These are phyloP conservation scores for Mirza zaza DNA, from an alignment of 2,113 vertebrate genomes.

Conservation along the genomic window DNA sequence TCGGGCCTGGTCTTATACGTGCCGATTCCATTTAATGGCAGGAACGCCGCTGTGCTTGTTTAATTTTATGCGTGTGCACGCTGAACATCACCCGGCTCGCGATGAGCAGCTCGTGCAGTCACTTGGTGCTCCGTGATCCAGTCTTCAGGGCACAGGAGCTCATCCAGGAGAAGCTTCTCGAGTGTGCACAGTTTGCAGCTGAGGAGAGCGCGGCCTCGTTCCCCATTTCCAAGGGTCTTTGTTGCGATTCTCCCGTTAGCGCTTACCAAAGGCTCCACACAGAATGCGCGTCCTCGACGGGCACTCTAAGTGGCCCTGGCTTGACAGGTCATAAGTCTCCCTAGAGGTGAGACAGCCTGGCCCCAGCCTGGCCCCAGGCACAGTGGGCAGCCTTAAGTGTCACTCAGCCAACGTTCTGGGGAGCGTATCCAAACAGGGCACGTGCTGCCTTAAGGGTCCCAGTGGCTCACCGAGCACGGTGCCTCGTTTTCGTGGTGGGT, in stretches of 20 bases:
- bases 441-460: not conserved
- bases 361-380: not conserved
- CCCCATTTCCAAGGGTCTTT: rapidly evolving
- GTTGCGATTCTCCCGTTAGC: no score
- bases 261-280: not conserved
- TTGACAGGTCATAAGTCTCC: not conserved
- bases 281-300: rapidly evolving
- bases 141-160: not conserved
- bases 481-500: not conserved
- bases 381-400: rapidly evolving
- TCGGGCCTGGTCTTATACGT: not conserved
- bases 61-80: not conserved
- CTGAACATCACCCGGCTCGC: not conserved
- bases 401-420: not conserved
- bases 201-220: rapidly evolving
- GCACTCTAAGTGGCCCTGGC: not conserved
- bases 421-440: no score
- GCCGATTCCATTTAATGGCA: not conserved
- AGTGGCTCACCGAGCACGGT: not conserved
- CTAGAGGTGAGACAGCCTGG: not conserved
- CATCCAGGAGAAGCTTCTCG: not conserved
- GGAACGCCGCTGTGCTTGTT: not conserved
- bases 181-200: no score
- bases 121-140: rapidly evolving
- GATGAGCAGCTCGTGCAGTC: not conserved